Base-by-base conservation (phyloP, 2,113 vertebrate genomes). In the Thunnus thynnus region DNA sequence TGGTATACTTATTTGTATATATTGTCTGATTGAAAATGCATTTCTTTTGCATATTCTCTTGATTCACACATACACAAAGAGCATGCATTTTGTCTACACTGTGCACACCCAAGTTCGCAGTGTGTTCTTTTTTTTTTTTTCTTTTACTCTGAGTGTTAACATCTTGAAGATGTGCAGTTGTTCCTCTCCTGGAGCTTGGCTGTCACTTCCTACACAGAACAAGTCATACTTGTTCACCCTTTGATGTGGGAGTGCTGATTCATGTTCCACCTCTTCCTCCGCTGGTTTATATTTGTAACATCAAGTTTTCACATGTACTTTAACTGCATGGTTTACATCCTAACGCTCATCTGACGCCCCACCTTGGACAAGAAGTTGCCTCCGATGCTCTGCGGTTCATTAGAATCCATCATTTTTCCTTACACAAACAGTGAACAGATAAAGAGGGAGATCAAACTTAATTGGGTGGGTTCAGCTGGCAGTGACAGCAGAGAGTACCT, bases 231-330 rank as follows among this genome's bases (percentile, higher is more conserved):
- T 83, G 52, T 86, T 88, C 77, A 83, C 66, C 72, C 80, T 89
- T 89, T 86, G 77, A 94, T 91, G 85, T 89, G 58, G 90, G 87
- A 88, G 90, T 86, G 83, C 85, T 91, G 90, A 94, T 77, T 93
- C 88, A 92, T 86, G 79, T 86, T 84, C 63, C 72, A 74, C 85
- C 77, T 88, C 88, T 80, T 88, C 79, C 81, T 91, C 61, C 22
- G 2, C 58, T 69, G 74, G 51, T 75, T 57, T 76, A 86, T 87
- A 85, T 88, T 83, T 77, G 55, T 82, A 90, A 75, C 62, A 79
- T 85, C 82, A 72, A 89, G 27, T 60, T 55, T 68, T 66, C 82
- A 72, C 27, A 52, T 78, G 65, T 73, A 82, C 81, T 76, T 77
- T 32, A 14, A 81, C 73, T 81, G 51, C 56, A 20, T 22, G 50